phyloP scores from a whole-genome alignment of 2,113 vertebrate species.

The Aegotheles bennettii region DNA sequence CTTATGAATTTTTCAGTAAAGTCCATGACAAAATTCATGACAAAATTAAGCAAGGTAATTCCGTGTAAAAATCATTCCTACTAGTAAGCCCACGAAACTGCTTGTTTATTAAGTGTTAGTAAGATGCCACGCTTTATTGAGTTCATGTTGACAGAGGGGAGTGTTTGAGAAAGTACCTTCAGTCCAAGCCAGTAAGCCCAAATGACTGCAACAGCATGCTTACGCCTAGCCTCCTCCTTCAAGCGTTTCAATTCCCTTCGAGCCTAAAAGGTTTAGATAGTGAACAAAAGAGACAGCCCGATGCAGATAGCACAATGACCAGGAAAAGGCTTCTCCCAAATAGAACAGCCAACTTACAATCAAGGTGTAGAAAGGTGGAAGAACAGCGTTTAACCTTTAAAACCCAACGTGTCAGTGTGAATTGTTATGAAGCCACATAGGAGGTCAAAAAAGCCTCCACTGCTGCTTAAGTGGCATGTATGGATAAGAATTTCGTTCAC shows the following conservation, averaged over 20 bases:
- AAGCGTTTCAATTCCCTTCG: conserved; percentile 96
- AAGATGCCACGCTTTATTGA: conserved; percentile 41
- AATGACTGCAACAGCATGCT: conserved; percentile 98
- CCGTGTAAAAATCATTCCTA: not conserved
- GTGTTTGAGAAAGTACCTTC: conserved; percentile 84
- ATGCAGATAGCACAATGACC: conserved; percentile 66
- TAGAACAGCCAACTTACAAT: conserved; percentile 12
- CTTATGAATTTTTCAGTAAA: not conserved
- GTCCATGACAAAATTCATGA: not conserved
- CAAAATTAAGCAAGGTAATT: not conserved
- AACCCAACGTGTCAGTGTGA: not conserved
- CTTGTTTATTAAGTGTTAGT: conserved; percentile 57
- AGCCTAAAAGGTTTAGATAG: conserved; percentile 88
- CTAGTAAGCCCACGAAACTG: not conserved
- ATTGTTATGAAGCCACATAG: not conserved
- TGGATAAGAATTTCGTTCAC: not conserved
- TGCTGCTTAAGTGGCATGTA: not conserved
- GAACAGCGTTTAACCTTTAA: not conserved
- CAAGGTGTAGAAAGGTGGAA: not conserved
- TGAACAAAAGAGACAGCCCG: conserved; percentile 75
- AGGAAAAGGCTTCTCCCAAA: conserved; percentile 53
- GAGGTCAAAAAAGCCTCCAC: not conserved
- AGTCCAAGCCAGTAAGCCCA: conserved; percentile 99
- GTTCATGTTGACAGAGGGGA: conserved; percentile 34
- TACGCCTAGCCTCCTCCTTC: conserved; percentile 98